Percentiles rank a stretch among this genome's conserved stretches.
Conservation (phyloP, 2,797 vertebrate genomes). For the Mico argentatus region DNA sequence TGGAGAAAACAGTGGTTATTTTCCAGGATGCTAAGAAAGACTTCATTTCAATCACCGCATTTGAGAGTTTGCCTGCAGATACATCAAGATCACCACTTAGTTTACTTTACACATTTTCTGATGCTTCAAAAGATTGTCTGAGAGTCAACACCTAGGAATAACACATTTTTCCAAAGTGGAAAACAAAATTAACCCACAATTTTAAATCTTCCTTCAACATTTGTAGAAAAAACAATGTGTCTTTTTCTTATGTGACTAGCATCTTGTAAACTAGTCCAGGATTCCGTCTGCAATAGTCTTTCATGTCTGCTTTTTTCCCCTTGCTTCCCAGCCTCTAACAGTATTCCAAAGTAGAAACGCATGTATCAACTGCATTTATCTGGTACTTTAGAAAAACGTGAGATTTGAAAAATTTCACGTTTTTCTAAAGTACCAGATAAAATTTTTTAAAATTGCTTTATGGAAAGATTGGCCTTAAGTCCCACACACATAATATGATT, state of each 20-base stretch:
- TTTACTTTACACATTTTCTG: background rate
- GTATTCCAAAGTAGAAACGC: background rate
- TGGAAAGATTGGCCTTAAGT: background rate
- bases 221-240: background rate
- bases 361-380: background rate
- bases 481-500: background rate
- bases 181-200: background rate
- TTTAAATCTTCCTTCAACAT: background rate
- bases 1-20: background rate
- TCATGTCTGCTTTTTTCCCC: background rate
- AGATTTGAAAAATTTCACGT: background rate
- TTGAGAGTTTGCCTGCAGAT: background rate
- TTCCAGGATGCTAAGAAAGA: background rate
- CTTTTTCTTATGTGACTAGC: background rate
- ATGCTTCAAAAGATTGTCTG: background rate
- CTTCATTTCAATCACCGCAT: background rate
- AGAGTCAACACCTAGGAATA: background rate
- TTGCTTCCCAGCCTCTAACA: background rate
- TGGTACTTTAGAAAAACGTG: too few relatives aligned
- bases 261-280: background rate
- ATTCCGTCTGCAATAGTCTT: background rate
- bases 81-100: background rate
- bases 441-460: background rate
- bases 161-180: background rate
- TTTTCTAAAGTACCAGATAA: background rate